A percentile compares a stretch with the other conserved stretches of the same genome.
These are phyloP conservation scores for Melanostoma mellinum DNA, from an alignment of 2,888 invertebrate genomes.

Conservation along the genomic window DNA sequence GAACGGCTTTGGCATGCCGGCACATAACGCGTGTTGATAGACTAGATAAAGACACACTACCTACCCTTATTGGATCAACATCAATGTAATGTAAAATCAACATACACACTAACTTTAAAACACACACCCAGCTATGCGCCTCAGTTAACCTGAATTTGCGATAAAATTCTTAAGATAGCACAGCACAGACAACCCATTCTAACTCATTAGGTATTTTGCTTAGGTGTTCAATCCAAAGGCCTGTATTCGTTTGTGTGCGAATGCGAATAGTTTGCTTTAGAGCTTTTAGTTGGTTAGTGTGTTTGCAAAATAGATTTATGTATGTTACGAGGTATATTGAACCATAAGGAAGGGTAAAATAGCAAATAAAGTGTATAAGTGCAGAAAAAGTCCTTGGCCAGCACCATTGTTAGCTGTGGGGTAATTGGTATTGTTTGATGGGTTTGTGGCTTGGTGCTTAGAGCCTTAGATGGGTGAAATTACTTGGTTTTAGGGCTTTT, in stretches of 20 bases:
- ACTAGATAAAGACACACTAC: conserved; percentile 34
- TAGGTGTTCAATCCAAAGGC: conserved; percentile 19
- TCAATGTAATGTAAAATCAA: conserved; percentile 30
- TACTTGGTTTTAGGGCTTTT: not conserved
- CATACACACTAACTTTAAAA: conserved; percentile 16
- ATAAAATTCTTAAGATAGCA: conserved; percentile 54
- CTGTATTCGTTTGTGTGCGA: not conserved
- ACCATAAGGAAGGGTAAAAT: conserved; percentile 20
- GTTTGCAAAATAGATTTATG: conserved; percentile 54
- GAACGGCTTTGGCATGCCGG: conserved; percentile 33
- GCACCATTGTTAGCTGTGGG: conserved; percentile 3
- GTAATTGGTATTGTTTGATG: not conserved
- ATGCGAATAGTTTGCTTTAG: conserved; percentile 16
- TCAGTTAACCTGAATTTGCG: conserved; percentile 55
- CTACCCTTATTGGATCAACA: conserved; percentile 44
- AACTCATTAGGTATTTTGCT: conserved; percentile 51
- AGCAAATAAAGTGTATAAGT: conserved; percentile 28
- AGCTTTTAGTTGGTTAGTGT: conserved; percentile 40
- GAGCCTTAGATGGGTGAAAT: not conserved
- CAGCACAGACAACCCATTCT: conserved; percentile 19
- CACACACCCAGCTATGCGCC: conserved; percentile 30
- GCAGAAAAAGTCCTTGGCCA: conserved; percentile 8
- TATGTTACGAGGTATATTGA: conserved; percentile 25
- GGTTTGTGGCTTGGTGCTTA: not conserved
- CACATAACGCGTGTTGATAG: conserved; percentile 35